A percentile compares a stretch with the other conserved stretches of the same genome.
Conservation (phyloP, 2,888 invertebrate genomes). For the Arenicola marina region DNA sequence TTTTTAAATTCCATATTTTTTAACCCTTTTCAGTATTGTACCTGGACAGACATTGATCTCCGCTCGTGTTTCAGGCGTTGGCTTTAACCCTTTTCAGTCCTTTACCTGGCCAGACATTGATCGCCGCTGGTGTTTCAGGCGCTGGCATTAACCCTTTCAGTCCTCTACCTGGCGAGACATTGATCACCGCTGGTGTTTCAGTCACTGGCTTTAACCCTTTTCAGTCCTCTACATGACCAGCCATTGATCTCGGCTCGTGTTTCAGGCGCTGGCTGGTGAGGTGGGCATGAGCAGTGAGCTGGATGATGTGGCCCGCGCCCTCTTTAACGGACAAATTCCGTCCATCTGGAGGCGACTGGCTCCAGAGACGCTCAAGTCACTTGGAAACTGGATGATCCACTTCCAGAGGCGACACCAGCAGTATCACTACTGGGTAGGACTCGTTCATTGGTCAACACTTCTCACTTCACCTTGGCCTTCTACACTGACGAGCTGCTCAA, state of each 20-base stretch:
- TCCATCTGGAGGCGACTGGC: constrained; percentile 78
- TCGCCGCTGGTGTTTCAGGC: too few species aligned
- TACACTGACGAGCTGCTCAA: too few species aligned
- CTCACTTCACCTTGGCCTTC: too few species aligned
- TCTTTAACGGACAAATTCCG: constrained; percentile 86
- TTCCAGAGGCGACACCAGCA: constrained; percentile 75
- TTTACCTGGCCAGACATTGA: too few species aligned
- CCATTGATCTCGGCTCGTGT: too few species aligned
- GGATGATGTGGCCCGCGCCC: constrained; percentile 79
- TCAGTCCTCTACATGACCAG: too few species aligned
- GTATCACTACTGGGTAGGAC: constrained; percentile 78
- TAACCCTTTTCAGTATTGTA: too few species aligned
- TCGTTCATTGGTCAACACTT: too few species aligned
- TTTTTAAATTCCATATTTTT: too few species aligned
- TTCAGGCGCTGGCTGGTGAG: constrained; percentile 82
- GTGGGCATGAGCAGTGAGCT: constrained; percentile 86
- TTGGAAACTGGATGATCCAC: constrained; percentile 89
- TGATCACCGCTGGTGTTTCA: not conserved
- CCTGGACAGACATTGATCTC: too few species aligned
- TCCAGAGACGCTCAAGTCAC: constrained; percentile 82
- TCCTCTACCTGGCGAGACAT: not conserved
- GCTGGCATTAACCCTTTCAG: not conserved
- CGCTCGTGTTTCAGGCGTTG: too few species aligned
- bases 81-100: too few species aligned
- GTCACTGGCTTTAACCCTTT: not conserved